These are phyloP conservation scores for Macrocentrus cingulum DNA, from an alignment of 1,140 invertebrate genomes.

Conservation along the genomic window DNA sequence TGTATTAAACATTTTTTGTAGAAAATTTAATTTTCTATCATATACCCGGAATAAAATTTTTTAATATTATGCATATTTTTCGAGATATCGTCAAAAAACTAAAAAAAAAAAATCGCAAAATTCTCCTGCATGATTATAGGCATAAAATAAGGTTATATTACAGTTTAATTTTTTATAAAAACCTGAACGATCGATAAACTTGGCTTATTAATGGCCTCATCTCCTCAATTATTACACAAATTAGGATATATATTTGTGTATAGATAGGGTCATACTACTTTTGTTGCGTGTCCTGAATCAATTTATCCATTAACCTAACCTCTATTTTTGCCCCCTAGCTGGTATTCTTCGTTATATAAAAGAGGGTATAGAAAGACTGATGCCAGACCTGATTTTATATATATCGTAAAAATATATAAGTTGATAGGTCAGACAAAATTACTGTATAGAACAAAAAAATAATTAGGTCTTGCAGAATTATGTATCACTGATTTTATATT, in stretches of 20 bases:
- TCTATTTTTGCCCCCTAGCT: neutral
- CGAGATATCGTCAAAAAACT: too few relatives aligned
- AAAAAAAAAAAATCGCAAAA: too few relatives aligned
- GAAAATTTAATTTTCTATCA: too few relatives aligned
- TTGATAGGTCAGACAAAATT: slow-evolving; percentile 11
- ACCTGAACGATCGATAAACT: neutral
- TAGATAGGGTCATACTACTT: neutral
- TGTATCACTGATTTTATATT: neutral
- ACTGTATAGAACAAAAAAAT: neutral
- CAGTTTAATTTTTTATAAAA: too few relatives aligned
- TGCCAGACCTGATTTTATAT: neutral
- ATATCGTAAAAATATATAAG: slow-evolving; percentile 6
- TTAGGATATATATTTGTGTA: neutral
- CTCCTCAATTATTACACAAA: neutral
- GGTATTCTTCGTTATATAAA: neutral
- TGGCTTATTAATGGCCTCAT: neutral
- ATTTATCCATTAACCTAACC: slow-evolving; percentile 1
- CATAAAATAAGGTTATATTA: too few relatives aligned
- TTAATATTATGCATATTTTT: too few relatives aligned
- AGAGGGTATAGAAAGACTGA: neutral
- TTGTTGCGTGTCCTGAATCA: slow-evolving; percentile 10
- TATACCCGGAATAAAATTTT: too few relatives aligned
- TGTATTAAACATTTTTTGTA: too few relatives aligned
- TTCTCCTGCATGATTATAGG: too few relatives aligned
- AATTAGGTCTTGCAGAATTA: slow-evolving; percentile 6